phyloP scores from a whole-genome alignment of 2,888 invertebrate genomes.

The Sericinus montela region DNA sequence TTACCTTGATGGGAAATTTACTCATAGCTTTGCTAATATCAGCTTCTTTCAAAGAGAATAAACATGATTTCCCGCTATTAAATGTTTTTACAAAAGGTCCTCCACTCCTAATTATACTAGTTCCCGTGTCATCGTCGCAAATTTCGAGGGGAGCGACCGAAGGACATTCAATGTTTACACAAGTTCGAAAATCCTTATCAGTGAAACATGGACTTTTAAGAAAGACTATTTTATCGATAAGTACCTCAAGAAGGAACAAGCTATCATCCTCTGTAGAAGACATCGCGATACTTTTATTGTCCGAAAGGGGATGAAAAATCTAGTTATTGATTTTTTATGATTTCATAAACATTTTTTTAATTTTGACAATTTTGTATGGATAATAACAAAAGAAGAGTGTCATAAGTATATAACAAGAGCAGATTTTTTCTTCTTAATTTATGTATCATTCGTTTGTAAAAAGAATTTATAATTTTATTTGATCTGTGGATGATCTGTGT shows the following conservation, averaged over 20 bases:
- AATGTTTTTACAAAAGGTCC: constrained; percentile 68
- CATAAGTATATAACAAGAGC: neutral
- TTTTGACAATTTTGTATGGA: constrained; percentile 27
- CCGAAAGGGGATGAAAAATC: constrained; percentile 54
- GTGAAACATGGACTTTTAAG: constrained; percentile 61
- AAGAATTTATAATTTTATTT: too few relatives aligned
- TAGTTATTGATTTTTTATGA: constrained; percentile 32
- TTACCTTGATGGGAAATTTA: constrained; percentile 77
- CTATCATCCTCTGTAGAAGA: constrained; percentile 75
- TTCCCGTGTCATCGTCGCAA: constrained; percentile 79
- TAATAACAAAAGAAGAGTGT: constrained; percentile 26
- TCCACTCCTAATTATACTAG: constrained; percentile 52
- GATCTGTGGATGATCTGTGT: too few relatives aligned
- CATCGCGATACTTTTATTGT: constrained; percentile 31
- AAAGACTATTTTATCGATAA: constrained; percentile 76
- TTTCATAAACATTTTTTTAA: constrained; percentile 27
- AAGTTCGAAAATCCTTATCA: constrained; percentile 75
- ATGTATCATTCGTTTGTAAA: too few relatives aligned
- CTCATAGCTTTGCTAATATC: constrained; percentile 74
- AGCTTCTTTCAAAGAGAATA: constrained; percentile 80
- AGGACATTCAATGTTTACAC: constrained; percentile 80
- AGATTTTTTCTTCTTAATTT: too few relatives aligned
- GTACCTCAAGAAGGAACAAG: constrained; percentile 82
- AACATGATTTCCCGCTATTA: constrained; percentile 83
- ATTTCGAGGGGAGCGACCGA: constrained; percentile 80